phyloP scores from a whole-genome alignment of 1,140 invertebrate genomes.

The Papilio dardanus region DNA sequence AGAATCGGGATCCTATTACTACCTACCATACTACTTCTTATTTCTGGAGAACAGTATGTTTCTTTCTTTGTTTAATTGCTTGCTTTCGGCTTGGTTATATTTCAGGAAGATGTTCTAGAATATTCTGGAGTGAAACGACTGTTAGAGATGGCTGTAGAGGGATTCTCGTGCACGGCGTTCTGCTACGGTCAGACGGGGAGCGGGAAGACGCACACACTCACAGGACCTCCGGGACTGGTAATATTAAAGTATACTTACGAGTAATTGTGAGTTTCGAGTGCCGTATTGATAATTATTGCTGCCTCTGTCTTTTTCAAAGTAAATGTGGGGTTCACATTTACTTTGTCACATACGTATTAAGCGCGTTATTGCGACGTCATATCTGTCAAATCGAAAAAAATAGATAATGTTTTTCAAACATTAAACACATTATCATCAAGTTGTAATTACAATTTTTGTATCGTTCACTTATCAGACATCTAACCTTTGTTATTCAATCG shows the following conservation, averaged over 20 bases:
- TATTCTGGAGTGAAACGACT: constrained; percentile 93
- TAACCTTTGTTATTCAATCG: constrained; percentile 6
- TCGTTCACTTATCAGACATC: neutral
- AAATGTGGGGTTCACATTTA: no score
- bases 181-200: constrained; percentile 99
- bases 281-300: neutral
- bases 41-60: no score
- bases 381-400: no score
- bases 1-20: no score
- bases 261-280: no score
- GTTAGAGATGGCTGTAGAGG: constrained; percentile 95
- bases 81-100: no score
- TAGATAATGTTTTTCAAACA: neutral
- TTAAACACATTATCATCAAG: constrained; percentile 1
- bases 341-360: no score
- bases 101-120: constrained; percentile 87
- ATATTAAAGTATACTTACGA: no score
- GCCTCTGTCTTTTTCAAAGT: neutral
- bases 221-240: constrained; percentile 94
- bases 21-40: no score
- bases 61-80: no score
- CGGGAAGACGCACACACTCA: constrained; percentile 97
- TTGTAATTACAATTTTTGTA: constrained; percentile 10
- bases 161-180: constrained; percentile 96
- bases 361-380: no score